Percentiles rank a stretch among this genome's conserved stretches.
Conservation (phyloP, 2,113 vertebrate genomes). For the Tichodroma muraria region DNA sequence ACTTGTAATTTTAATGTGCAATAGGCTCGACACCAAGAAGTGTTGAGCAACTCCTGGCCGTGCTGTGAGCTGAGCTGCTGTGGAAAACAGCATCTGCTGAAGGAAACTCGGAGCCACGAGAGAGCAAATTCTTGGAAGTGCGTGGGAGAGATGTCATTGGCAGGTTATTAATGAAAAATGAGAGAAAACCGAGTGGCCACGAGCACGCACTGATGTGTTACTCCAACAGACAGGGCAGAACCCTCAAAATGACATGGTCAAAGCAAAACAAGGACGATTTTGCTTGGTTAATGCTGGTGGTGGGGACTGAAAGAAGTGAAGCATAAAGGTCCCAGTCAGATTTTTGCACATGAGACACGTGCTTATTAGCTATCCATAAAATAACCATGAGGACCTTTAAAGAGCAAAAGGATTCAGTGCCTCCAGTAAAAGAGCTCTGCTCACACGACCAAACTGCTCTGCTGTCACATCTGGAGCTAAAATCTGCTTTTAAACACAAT, state of each 20-base stretch:
- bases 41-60: conserved; percentile 37
- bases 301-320: not conserved
- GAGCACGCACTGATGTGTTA: not conserved
- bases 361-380: not conserved
- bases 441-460: not conserved
- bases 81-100: not conserved
- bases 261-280: not conserved
- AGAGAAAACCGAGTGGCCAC: not conserved
- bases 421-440: not conserved
- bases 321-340: not conserved
- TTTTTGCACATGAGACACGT: not conserved
- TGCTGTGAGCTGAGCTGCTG: not conserved
- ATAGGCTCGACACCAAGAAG: not conserved
- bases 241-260: not conserved
- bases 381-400: not conserved
- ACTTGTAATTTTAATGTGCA: fast-evolving
- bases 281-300: not conserved
- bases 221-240: not conserved
- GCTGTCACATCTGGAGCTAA: not conserved
- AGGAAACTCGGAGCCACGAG: not conserved
- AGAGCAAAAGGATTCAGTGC: not conserved
- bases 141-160: not conserved
- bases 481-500: not conserved
- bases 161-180: not conserved
- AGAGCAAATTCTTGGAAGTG: not conserved